Evolutionary conservation across 2,797 vertebrate species (phyloP), one percentile per base, ranked within the genome.

Genomic region (Rallus crepitans): DNA sequence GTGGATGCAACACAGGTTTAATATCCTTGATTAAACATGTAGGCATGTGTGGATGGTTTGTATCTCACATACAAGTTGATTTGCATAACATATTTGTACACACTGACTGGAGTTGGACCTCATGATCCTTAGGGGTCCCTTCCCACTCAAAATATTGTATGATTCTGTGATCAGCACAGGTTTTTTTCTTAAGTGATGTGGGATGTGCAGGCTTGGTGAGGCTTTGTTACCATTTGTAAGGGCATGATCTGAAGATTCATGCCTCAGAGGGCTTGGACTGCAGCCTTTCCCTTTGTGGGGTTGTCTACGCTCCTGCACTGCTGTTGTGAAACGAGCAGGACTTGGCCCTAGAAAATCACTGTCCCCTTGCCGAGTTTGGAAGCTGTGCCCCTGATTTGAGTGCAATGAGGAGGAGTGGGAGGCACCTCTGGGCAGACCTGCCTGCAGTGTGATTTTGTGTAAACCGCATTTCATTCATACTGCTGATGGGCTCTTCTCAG

Each of bases 341-440:
- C 45, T 12, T 12, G 75, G 21, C 24, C 25, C 24, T 23, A 21
- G 17, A 56, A 31, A 24, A 40, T 37, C 42, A 23, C 0, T 27
- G 16, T 25, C 50, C 30, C 7, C 30, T n/a, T 60, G 39, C 31
- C 1, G 3, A 59, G 47, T 72, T 12, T 60, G 53, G 59, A 39
- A 53, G 20, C 15, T 45, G 45, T 6, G n/a, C 45, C 27, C 0
- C 1, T 19, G 57, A 30, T 24, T 53, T 0, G 4, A 52, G 6
- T 35, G 45, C 4, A 3, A 15, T 35, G 30, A 31, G 17, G 59
- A 64, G 50, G 69, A 56, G 56, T 1, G 11, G 33, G 50, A 56
- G 63, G 31, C 27, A 28, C 20, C 42, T 27, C 24, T 15, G 0
- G 0, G 7, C n/a, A 76, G n/a, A 47, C 20, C 25, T 40, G 71